Evolutionary conservation across 2,113 vertebrate genomes (phyloP), one percentile per base, ranked within the genome.

Genomic region (Ancistrus triradiatus): DNA sequence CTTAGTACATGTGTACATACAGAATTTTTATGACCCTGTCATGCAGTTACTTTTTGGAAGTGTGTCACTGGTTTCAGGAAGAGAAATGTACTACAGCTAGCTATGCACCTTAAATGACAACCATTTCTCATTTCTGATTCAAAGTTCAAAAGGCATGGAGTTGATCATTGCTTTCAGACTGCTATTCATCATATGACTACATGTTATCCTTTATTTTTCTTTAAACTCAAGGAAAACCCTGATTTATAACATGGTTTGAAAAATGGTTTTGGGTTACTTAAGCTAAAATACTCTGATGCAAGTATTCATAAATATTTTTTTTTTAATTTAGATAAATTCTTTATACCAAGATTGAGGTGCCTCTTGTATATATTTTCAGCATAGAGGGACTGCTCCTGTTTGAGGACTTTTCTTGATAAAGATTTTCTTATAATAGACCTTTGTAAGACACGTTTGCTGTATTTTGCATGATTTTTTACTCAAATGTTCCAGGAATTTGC

Each of bases 271-370:
- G 11, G 44, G 28, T n/a, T n/a, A n/a, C n/a, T n/a, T n/a, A n/a
- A n/a, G n/a, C 40, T 53, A 48, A 60, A 53, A 68, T 18, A n/a
- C 53, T 46, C 68, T 46, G 52, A 73, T 75, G 72, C 74, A 69
- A 68, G 59, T 69, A 18, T 63, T 78, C 74, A 62, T 63, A 56
- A 31, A 73, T 62, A 63, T 69, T 64, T 59, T 31, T 58, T 53
- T 74, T 72, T n/a, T n/a, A n/a, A 59, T 75, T 83, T 69, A 64
- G 66, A 77, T n/a, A n/a, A n/a, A n/a, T n/a, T n/a, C 80, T 89
- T 87, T 81, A 80, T 85, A 87, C 81, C 84, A 85, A 84, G 85
- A 82, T 84, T 79, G 72, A 83, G 81, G 86, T 86, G 85, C 84
- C 86, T 87, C 83, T 73, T 89, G 84, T 87, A 87, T 79, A 85